phyloP scores from a whole-genome alignment of 2,113 vertebrate species.

The Clarias macrocephalus region DNA sequence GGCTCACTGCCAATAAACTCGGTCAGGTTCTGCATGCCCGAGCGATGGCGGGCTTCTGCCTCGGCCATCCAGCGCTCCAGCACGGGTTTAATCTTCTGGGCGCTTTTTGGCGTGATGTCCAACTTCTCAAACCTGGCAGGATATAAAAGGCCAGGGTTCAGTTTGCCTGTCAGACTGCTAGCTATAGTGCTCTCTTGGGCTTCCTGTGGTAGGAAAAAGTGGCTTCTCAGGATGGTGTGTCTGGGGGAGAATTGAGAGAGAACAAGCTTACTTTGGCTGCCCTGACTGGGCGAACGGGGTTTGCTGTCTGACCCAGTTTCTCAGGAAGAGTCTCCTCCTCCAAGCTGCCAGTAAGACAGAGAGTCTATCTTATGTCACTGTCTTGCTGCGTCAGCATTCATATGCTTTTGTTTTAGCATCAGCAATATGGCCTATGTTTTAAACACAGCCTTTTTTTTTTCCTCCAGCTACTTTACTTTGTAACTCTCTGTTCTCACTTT shows the following conservation, averaged over 20 bases:
- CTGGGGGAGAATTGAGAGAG: conserved; percentile 99
- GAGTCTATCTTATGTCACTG: conserved; percentile 48
- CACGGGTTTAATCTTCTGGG: conserved; percentile 99
- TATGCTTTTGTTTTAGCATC: not conserved
- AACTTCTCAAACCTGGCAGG: conserved; percentile 99
- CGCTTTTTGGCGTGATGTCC: conserved; percentile 99
- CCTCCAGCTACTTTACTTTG: conserved; percentile 1
- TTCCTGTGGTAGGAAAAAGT: conserved; percentile 99
- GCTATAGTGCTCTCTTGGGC: conserved; percentile 99
- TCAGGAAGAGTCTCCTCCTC: conserved; percentile 53
- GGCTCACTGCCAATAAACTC: conserved; percentile 99
- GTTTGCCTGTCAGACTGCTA: conserved; percentile 99
- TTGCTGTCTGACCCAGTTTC: conserved; percentile 86
- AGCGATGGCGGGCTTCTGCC: conserved; percentile 99
- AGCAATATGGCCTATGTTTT: conserved; percentile 6
- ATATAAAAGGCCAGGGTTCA: conserved; percentile 99
- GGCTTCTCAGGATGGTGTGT: conserved; percentile 99
- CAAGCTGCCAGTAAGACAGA: conserved; percentile 67
- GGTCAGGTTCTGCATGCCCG: conserved; percentile 99
- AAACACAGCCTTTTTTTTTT: not conserved
- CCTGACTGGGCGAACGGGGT: conserved; percentile 88
- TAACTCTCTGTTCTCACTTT: conserved; percentile 68
- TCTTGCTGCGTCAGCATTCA: not conserved
- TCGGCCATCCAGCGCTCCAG: conserved; percentile 99
- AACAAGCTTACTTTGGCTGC: conserved; percentile 99